Evolutionary conservation across 2,797 vertebrate genomes (phyloP), one percentile per base, ranked within the genome.

Genomic region (Acanthurus leucopareius): DNA sequence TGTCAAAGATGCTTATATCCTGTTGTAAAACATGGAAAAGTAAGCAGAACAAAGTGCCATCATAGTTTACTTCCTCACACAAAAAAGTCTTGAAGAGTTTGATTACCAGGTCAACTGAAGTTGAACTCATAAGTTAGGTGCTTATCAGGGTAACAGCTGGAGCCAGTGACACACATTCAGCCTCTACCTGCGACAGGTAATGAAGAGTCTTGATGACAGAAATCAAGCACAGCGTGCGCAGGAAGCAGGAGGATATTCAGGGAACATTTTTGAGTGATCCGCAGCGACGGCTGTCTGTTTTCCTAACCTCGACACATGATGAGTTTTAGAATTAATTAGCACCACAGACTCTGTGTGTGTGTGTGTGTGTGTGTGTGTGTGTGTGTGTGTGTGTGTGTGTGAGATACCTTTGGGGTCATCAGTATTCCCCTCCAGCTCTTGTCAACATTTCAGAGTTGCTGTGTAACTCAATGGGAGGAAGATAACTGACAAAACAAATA

Each of bases 391-490:
- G 57, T 56, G 60, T 65, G 52, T 69, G 35, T 72, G 70, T 17
- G 17, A 49, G 42, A 19, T 74, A 57, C 44, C 70, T 77, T 77
- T 7, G 38, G 15, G 66, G 49, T 67, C 60, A 72, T 20, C 74
- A 88, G 91, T 75, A 89, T 84, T 78, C 77, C 70, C 59, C 73
- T 80, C 68, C 35, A 69, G 75, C 78, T 44, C 76, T 63, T 69
- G 57, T 82, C 83, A 80, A 80, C 82, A 79, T 91, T 78, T 73
- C 72, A 83, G 71, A 83, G 77, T 58, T 78, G 75, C 75, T 38
- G 16, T 78, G 80, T 88, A 82, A 82, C 59, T 65, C 58, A 19
- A 73, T 15, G 64, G 48, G 57, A 73, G 74, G 51, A 80, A 87
- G 76, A 83, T 59, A 78, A 77, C 78, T 69, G 72, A 87, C 56